A percentile compares a stretch with the other conserved stretches of the same genome.
Evolutionary conservation across 1,140 invertebrate genomes (phyloP).

Genomic region (Pseudomyrmex cubaensis): DNA sequence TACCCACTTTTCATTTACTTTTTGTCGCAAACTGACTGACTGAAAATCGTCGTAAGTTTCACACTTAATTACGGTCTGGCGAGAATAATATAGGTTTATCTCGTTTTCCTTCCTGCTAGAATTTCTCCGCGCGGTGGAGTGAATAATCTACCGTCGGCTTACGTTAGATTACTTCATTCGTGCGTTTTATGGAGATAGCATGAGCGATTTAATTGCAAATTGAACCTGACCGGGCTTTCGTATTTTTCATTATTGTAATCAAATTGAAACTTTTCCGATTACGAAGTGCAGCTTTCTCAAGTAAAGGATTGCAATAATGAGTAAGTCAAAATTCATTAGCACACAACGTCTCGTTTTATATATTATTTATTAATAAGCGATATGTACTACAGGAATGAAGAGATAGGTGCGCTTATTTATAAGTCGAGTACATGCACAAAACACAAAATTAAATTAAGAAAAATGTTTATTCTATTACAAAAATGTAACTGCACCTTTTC

Average conservation of each 20-base stretch:
- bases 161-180: slow-evolving; percentile 49
- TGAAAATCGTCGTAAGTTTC: slow-evolving; percentile 34
- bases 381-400: background rate
- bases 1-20: slow-evolving; percentile 3
- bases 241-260: slow-evolving; percentile 52
- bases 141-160: slow-evolving; percentile 47
- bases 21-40: background rate
- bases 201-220: slow-evolving; percentile 57
- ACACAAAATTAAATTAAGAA: too few relatives aligned
- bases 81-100: slow-evolving; percentile 53
- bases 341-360: slow-evolving; percentile 24
- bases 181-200: slow-evolving; percentile 41
- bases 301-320: background rate
- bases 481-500: too few relatives aligned
- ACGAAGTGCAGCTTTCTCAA: slow-evolving; percentile 19
- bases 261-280: slow-evolving; percentile 43
- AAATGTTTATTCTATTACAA: background rate
- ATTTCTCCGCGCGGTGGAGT: slow-evolving; percentile 17
- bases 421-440: too few relatives aligned
- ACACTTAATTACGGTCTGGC: slow-evolving; percentile 45
- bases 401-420: background rate
- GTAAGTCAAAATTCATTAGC: background rate
- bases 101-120: slow-evolving; percentile 25
- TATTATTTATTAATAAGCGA: slow-evolving; percentile 16
- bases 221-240: slow-evolving; percentile 18